Evolutionary conservation across 1,140 invertebrate species (phyloP).

Genomic region (Zaprionus lachaisei): DNA sequence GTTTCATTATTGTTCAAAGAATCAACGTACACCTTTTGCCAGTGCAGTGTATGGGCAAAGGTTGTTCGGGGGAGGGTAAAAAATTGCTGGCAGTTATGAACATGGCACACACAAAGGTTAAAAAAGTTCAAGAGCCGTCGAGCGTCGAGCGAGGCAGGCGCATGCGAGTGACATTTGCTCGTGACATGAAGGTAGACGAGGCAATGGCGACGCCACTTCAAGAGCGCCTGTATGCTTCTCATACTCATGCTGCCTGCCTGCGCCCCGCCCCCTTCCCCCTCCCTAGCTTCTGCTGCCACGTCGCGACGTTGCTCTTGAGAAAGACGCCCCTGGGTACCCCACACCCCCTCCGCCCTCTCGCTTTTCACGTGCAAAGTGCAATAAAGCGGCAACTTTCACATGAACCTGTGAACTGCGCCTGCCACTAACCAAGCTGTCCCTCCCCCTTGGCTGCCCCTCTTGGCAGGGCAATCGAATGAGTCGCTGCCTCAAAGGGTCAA

Average conservation of each 20-base stretch:
- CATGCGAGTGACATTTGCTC: conserved; percentile 81
- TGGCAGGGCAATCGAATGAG: conserved; percentile 15
- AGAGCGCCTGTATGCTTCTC: conserved; percentile 40
- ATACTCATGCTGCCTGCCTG: too few relatives aligned
- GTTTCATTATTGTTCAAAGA: background rate
- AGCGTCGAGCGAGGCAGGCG: conserved; percentile 59
- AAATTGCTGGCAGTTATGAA: conserved; percentile 70
- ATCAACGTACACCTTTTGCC: background rate
- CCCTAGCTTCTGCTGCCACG: background rate
- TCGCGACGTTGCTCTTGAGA: conserved; percentile 6
- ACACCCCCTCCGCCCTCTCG: background rate
- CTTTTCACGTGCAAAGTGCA: conserved; percentile 50
- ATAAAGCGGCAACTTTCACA: conserved; percentile 77
- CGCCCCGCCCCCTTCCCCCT: background rate
- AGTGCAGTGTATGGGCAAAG: background rate
- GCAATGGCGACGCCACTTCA: conserved; percentile 57
- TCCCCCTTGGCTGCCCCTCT: background rate
- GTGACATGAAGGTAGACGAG: conserved; percentile 76
- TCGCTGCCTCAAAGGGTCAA: conserved; percentile 58
- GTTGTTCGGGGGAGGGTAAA: conserved; percentile 3
- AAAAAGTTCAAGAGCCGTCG: conserved; percentile 78
- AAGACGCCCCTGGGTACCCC: background rate
- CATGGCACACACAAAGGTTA: conserved; percentile 73
- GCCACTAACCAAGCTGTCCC: conserved; percentile 10
- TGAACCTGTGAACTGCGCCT: conserved; percentile 73